Conservation (phyloP, 2,888 invertebrate species). For the Eulithis testata region DNA sequence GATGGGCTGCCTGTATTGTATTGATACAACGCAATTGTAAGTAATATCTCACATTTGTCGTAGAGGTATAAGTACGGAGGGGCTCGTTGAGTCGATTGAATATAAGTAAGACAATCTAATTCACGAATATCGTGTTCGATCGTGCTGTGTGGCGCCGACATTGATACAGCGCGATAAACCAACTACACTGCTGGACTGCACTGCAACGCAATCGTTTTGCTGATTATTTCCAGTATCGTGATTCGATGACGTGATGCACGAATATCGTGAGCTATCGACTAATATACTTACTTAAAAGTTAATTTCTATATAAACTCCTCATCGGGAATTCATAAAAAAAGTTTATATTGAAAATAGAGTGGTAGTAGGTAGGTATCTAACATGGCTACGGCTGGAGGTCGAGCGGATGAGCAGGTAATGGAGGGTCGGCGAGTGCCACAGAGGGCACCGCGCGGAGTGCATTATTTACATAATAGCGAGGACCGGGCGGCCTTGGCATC, state of each 20-base stretch:
- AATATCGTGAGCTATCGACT: slow-evolving; percentile 22
- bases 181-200: no score
- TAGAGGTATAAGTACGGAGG: not conserved
- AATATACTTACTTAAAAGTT: slow-evolving; percentile 4
- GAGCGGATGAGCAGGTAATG: slow-evolving; percentile 50
- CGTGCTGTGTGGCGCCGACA: slow-evolving; percentile 33
- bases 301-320: not conserved
- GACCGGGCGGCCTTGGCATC: slow-evolving; percentile 72
- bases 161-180: slow-evolving; percentile 35
- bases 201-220: slow-evolving; percentile 17
- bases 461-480: slow-evolving; percentile 76
- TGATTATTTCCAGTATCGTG: slow-evolving; percentile 30
- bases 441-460: slow-evolving; percentile 54
- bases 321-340: slow-evolving; percentile 17
- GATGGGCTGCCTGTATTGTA: no score
- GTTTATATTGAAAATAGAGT: slow-evolving; percentile 23
- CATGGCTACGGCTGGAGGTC: slow-evolving; percentile 37
- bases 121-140: slow-evolving; percentile 29
- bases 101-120: slow-evolving; percentile 23
- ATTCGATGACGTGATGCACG: slow-evolving; percentile 28
- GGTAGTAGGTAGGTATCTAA: not conserved
- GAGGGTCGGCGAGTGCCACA: slow-evolving; percentile 45
- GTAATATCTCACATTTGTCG: no score
- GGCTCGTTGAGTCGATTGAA: slow-evolving; percentile 19
- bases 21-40: no score